Percentiles rank a stretch among this genome's conserved stretches.
phyloP scores from a whole-genome alignment of 35 echinoderm and acorn worm species.

The Apostichopus californicus region DNA sequence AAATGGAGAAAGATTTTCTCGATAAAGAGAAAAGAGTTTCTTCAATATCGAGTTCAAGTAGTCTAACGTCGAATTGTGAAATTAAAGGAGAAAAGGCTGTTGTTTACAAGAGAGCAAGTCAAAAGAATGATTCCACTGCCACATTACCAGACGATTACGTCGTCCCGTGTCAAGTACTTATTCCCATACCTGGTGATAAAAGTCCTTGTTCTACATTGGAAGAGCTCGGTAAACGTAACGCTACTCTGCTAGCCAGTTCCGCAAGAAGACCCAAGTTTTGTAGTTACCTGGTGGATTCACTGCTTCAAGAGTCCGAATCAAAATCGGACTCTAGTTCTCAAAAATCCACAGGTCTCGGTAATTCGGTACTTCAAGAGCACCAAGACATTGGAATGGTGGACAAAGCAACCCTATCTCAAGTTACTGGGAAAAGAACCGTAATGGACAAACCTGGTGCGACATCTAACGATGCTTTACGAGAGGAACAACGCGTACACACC shows the following conservation, averaged over 20 bases:
- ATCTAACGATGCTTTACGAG: no score
- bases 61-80: neutral
- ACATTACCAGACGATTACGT: neutral
- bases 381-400: no score
- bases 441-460: no score
- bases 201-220: constrained; percentile 6
- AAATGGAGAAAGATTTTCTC: neutral
- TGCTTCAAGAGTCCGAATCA: no score
- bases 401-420: no score
- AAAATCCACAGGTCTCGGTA: no score
- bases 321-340: no score
- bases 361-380: no score
- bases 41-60: neutral
- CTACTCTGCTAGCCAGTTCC: neutral
- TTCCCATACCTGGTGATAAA: neutral
- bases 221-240: neutral
- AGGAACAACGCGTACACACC: no score
- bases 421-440: no score
- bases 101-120: neutral
- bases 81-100: neutral
- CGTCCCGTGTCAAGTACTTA: neutral
- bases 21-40: neutral
- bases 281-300: no score
- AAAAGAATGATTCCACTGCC: neutral
- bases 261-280: neutral